These are phyloP conservation scores for Platyscapa corneri DNA, from an alignment of 1,140 invertebrate genomes.

Conservation along the genomic window DNA sequence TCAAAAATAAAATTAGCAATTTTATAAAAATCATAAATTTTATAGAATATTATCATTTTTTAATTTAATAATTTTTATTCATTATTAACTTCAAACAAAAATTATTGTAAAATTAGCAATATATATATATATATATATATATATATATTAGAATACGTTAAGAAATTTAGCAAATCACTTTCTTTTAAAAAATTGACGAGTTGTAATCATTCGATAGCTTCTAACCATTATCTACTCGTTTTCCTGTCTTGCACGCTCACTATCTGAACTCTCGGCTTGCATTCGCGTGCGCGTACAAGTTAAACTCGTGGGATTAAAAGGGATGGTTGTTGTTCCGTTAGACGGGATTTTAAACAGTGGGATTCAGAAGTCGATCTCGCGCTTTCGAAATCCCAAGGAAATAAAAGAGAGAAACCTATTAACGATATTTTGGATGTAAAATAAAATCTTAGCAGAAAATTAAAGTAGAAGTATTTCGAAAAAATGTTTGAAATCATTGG, in stretches of 20 bases:
- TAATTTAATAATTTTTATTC: no score
- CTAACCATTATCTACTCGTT: constrained; percentile 51
- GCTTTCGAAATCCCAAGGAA: not conserved
- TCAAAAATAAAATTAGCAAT: no score
- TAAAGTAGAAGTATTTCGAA: not conserved
- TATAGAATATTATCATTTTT: no score
- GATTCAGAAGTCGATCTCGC: constrained; percentile 14
- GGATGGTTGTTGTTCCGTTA: constrained; percentile 61
- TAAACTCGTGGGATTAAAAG: constrained; percentile 64
- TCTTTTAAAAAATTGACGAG: not conserved
- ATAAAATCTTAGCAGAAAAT: not conserved
- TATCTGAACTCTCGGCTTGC: not conserved
- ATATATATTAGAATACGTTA: no score
- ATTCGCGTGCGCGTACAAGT: constrained; percentile 57
- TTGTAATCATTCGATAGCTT: constrained; percentile 54
- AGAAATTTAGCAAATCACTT: not conserved
- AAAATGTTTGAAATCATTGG: not conserved
- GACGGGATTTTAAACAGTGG: constrained; percentile 45
- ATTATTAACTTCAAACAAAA: no score
- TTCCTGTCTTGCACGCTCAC: no score
- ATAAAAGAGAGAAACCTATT: constrained; percentile 12
- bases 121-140: no score
- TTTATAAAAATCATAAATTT: no score
- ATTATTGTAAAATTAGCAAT: no score
- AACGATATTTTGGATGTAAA: not conserved